These are phyloP conservation scores for Cyaniris semiargus DNA, from an alignment of 2,888 invertebrate species.

Conservation along the genomic window DNA sequence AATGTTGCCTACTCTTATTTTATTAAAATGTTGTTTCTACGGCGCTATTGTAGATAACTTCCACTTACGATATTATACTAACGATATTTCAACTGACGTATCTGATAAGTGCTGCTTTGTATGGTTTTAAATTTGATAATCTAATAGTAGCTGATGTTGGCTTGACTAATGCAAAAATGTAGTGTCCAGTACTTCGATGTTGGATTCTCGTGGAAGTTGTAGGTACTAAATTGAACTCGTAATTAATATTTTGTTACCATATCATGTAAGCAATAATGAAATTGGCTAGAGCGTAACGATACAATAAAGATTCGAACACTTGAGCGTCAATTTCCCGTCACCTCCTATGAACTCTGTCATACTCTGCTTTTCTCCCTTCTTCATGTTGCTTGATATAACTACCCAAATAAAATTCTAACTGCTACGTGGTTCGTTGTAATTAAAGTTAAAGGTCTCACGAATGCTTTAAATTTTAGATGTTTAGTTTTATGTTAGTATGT, in stretches of 20 bases:
- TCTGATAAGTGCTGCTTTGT: constrained; percentile 23
- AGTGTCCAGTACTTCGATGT: background rate
- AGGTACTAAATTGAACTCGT: constrained; percentile 1
- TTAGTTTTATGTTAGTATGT: background rate
- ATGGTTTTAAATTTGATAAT: constrained; percentile 20
- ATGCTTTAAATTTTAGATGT: constrained; percentile 10
- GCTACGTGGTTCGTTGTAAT: constrained; percentile 14
- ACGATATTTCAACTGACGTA: background rate
- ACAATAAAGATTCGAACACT: background rate
- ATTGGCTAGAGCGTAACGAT: background rate
- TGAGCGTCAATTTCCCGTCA: constrained; percentile 23
- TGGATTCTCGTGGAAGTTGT: constrained; percentile 20
- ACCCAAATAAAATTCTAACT: background rate
- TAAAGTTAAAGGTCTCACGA: constrained; percentile 10
- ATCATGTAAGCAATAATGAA: constrained; percentile 26
- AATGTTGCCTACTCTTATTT: constrained; percentile 38
- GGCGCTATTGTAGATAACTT: constrained; percentile 17
- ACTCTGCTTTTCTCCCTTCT: constrained; percentile 12
- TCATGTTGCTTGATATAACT: background rate
- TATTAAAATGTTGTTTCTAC: constrained; percentile 31
- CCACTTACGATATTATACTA: constrained; percentile 26
- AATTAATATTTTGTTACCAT: constrained; percentile 15
- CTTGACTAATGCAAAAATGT: background rate
- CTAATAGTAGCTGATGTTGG: constrained; percentile 2
- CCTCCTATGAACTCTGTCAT: background rate